Evolutionary conservation across 2,888 invertebrate genomes (phyloP), one percentile per base, ranked within the genome.

Genomic region (Orthosia gracilis): DNA sequence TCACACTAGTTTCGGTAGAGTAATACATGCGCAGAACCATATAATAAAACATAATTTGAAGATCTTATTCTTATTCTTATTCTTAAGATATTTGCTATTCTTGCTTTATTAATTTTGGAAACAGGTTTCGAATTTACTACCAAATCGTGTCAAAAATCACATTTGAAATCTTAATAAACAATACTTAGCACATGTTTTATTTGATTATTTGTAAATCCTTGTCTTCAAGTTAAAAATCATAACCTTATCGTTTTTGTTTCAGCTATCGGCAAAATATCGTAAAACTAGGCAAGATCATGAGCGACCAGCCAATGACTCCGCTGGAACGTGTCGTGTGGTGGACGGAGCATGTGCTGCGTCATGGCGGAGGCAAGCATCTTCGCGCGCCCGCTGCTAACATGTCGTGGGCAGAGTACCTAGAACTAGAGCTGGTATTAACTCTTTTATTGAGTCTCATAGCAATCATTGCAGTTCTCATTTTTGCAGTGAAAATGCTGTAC

Each of bases 261-360:
- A 76, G 77, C 13, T 76, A 47, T 21, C 76, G 62, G 0, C 23
- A 61, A 61, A 76, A 76, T 31, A 23, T 76, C 11, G 1, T n/a
- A 11, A 76, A 40, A 57, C 13, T 76, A 11, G 55, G 52, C 9
- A 63, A n/a, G 15, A 57, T 76, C n/a, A 76, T 76, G 69, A 17
- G 58, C 2, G 76, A 76, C 13, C 77, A 76, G 13, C 76, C 77
- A n/a, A 62, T 69, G 69, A 45, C 55, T 40, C 57, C 76, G 0
- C 18, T 91, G 61, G 90, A 92, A 5, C 92, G 93, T 18, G 94
- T 95, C 0, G 85, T 95, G 13, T 95, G 95, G 94, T 96, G 95
- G 96, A 94, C 92, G n/a, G 96, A 96, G 83, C 93, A 78, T 47
- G 80, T 78, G 23, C 45, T 80, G 23, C 73, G 84, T 57, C 52